Evolutionary conservation across 64 coral and sea anemone species (phyloP).

Genomic region (Montipora efflorescens): DNA sequence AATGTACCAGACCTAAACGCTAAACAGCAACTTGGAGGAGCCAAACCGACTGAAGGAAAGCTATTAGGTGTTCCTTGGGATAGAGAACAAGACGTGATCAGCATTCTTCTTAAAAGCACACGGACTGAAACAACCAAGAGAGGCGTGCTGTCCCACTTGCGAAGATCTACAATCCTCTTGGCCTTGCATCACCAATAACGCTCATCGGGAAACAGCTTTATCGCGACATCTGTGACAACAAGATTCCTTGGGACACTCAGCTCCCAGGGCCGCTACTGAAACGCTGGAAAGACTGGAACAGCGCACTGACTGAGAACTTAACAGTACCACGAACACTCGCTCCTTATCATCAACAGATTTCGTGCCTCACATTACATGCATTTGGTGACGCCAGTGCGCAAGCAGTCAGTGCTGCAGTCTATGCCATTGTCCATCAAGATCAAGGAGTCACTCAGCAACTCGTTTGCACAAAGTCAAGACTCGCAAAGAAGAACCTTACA

Average conservation of each 20-base stretch:
- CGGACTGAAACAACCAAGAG: too few relatives aligned
- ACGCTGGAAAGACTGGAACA: slow-evolving; percentile 64
- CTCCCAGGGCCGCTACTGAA: slow-evolving; percentile 35
- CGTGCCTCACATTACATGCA: slow-evolving; percentile 49
- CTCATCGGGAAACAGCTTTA: slow-evolving; percentile 71
- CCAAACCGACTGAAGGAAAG: too few relatives aligned
- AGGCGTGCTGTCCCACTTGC: too few relatives aligned
- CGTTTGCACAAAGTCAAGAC: too few relatives aligned
- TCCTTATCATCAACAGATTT: slow-evolving; percentile 58
- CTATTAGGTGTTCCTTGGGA: too few relatives aligned
- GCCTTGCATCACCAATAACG: slow-evolving; percentile 4
- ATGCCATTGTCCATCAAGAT: slow-evolving; percentile 59
- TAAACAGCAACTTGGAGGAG: too few relatives aligned
- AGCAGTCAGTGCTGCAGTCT: slow-evolving; percentile 32
- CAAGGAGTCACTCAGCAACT: too few relatives aligned
- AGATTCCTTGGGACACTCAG: slow-evolving; percentile 48
- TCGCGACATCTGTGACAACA: slow-evolving; percentile 66
- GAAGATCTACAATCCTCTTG: too few relatives aligned
- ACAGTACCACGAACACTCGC: slow-evolving; percentile 51
- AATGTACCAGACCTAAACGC: too few relatives aligned
- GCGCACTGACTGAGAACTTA: slow-evolving; percentile 41
- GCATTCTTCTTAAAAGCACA: too few relatives aligned
- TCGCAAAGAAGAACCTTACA: too few relatives aligned
- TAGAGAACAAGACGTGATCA: too few relatives aligned
- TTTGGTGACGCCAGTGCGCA: slow-evolving; percentile 43